These are phyloP conservation scores for Colletes collaris DNA, from an alignment of 2,888 invertebrate genomes.

Conservation along the genomic window DNA sequence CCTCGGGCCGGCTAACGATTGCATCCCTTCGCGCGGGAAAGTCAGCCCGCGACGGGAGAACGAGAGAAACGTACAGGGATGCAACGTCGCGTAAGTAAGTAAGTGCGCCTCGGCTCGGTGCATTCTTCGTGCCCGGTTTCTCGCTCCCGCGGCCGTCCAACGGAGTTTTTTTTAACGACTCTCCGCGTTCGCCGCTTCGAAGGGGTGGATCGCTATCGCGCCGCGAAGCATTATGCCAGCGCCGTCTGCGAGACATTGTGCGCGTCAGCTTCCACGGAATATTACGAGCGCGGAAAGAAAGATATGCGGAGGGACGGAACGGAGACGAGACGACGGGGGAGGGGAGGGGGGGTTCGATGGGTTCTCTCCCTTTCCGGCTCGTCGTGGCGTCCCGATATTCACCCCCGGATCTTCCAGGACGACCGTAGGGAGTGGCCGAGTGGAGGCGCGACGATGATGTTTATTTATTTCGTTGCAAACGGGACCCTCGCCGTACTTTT, in stretches of 20 bases:
- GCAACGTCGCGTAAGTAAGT: conserved; percentile 52
- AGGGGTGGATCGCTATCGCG: conserved; percentile 51
- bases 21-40: conserved; percentile 42
- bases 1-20: conserved; percentile 50
- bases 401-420: conserved; percentile 1
- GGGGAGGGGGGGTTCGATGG: conserved; percentile 36
- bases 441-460: not conserved
- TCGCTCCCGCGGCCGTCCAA: conserved; percentile 40
- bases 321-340: not conserved
- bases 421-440: not conserved
- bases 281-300: conserved; percentile 47
- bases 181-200: conserved; percentile 46
- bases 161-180: conserved; percentile 63
- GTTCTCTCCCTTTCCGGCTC: conserved; percentile 18
- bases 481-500: not conserved
- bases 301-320: conserved; percentile 35
- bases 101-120: conserved; percentile 56
- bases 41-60: conserved; percentile 26
- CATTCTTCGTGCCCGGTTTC: conserved; percentile 48
- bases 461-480: conserved; percentile 30
- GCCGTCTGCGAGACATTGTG: conserved; percentile 60
- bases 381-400: conserved; percentile 28
- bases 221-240: conserved; percentile 52
- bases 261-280: conserved; percentile 47
- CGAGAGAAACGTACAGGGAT: conserved; percentile 20